phyloP scores from a whole-genome alignment of 2,888 invertebrate species.

The Caradrina kadenii region DNA sequence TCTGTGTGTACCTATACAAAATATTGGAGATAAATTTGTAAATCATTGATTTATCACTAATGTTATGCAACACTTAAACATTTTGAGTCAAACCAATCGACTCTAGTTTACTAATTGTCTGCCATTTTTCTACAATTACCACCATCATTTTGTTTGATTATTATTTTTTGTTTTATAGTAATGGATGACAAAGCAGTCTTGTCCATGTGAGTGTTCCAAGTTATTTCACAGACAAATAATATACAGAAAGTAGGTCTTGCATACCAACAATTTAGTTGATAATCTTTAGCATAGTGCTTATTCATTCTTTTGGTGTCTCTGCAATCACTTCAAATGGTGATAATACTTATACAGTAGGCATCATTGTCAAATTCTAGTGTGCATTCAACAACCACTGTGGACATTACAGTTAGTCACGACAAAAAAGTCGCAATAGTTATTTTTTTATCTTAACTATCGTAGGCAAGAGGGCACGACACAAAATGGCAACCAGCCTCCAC shows the following conservation, averaged over 20 bases:
- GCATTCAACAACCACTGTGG: slow-evolving; percentile 62
- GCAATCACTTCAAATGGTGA: slow-evolving; percentile 37
- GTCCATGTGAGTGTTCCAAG: slow-evolving; percentile 37
- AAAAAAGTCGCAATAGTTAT: slow-evolving; percentile 81
- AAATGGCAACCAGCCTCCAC: slow-evolving; percentile 88
- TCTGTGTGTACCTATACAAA: slow-evolving; percentile 22
- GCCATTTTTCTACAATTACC: slow-evolving; percentile 17
- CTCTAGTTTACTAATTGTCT: slow-evolving; percentile 14
- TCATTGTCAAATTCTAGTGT: slow-evolving; percentile 50
- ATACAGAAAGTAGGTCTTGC: slow-evolving; percentile 68
- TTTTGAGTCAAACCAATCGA: slow-evolving; percentile 20
- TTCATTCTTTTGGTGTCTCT: slow-evolving; percentile 39
- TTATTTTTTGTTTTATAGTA: slow-evolving; percentile 27
- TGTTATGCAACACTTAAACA: slow-evolving; percentile 54
- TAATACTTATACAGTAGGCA: slow-evolving; percentile 26
- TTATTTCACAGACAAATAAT: slow-evolving; percentile 50
- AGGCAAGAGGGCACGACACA: slow-evolving; percentile 88
- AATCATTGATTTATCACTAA: slow-evolving; percentile 31
- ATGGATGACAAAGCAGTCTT: slow-evolving; percentile 58
- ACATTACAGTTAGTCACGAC: slow-evolving; percentile 74
- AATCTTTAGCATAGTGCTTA: slow-evolving; percentile 47
- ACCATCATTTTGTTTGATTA: slow-evolving; percentile 19
- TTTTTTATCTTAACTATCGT: slow-evolving; percentile 88
- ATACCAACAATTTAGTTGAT: slow-evolving; percentile 57
- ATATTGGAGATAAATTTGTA: slow-evolving; percentile 41